phyloP scores from a whole-genome alignment of 2,888 invertebrate genomes.

The Geophilus truncorum region DNA sequence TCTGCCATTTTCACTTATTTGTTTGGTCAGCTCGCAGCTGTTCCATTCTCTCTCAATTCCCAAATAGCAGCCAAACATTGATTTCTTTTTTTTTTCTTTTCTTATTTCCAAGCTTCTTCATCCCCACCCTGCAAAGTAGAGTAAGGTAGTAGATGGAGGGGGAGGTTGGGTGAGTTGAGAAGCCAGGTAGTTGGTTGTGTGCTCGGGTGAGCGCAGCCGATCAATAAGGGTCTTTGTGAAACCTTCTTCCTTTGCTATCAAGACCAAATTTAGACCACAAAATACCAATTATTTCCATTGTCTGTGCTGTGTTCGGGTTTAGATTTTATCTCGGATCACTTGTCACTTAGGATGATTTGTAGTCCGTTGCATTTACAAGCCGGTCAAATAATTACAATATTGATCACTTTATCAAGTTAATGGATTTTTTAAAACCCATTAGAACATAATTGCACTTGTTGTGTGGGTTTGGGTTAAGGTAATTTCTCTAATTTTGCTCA shows the following conservation, averaged over 20 bases:
- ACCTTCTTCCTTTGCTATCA: constrained; percentile 2
- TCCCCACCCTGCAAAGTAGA: not conserved
- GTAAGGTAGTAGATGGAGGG: not conserved
- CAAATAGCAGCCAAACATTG: not conserved
- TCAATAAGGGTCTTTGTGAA: constrained; percentile 10
- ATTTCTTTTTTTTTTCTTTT: not conserved
- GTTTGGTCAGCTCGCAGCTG: not conserved
- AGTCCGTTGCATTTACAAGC: constrained; percentile 2
- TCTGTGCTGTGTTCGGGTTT: not conserved
- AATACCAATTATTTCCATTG: constrained; percentile 10
- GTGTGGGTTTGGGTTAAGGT: no score
- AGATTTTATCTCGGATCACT: not conserved
- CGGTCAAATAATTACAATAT: not conserved
- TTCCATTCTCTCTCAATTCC: no score
- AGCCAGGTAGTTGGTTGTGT: constrained; percentile 10
- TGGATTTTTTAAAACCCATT: no score
- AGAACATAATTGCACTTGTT: no score
- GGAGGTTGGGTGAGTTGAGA: not conserved
- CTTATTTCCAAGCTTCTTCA: not conserved
- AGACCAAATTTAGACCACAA: constrained; percentile 10
- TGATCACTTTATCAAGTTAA: not conserved
- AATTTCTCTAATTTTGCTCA: no score
- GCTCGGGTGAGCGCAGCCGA: constrained; percentile 4
- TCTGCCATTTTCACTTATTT: not conserved
- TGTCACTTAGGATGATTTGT: not conserved